phyloP scores from a whole-genome alignment of 1,140 invertebrate genomes.

The Megalopta genalis region DNA sequence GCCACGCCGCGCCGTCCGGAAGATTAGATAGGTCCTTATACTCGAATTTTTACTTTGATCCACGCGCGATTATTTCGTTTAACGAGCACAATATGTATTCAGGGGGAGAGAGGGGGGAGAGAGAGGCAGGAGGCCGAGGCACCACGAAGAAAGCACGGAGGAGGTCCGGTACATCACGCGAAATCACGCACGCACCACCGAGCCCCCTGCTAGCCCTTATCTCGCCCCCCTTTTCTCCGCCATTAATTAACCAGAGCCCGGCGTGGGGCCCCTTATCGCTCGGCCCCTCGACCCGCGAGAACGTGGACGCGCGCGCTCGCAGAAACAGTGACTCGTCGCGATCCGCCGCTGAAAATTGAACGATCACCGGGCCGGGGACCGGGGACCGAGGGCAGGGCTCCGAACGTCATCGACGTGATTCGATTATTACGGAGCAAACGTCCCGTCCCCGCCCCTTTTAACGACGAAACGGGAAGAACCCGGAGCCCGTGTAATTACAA shows the following conservation, averaged over 20 bases:
- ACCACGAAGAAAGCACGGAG: constrained; percentile 29
- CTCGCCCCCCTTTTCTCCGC: constrained; percentile 57
- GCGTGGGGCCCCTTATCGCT: constrained; percentile 58
- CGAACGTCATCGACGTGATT: constrained; percentile 58
- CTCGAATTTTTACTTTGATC: constrained; percentile 68
- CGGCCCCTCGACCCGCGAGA: constrained; percentile 27
- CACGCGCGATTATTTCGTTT: constrained; percentile 66
- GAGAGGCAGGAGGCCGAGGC: neutral
- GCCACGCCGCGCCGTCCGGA: neutral
- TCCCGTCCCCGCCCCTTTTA: constrained; percentile 45
- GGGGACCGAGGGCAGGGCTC: neutral
- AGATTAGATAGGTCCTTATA: constrained; percentile 65
- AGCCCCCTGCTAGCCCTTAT: constrained; percentile 56
- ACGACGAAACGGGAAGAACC: constrained; percentile 15
- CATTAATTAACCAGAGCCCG: constrained; percentile 68
- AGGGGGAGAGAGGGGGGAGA: neutral
- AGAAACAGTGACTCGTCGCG: constrained; percentile 53
- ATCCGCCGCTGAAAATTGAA: constrained; percentile 66
- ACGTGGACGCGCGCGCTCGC: neutral
- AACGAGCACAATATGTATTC: constrained; percentile 64
- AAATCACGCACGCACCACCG: constrained; percentile 46
- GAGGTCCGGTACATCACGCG: constrained; percentile 38
- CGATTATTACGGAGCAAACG: constrained; percentile 62
- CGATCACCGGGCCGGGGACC: constrained; percentile 52
- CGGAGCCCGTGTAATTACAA: constrained; percentile 33